These are phyloP conservation scores for Halcyon senegalensis DNA, from an alignment of 2,113 vertebrate genomes.

Conservation along the genomic window DNA sequence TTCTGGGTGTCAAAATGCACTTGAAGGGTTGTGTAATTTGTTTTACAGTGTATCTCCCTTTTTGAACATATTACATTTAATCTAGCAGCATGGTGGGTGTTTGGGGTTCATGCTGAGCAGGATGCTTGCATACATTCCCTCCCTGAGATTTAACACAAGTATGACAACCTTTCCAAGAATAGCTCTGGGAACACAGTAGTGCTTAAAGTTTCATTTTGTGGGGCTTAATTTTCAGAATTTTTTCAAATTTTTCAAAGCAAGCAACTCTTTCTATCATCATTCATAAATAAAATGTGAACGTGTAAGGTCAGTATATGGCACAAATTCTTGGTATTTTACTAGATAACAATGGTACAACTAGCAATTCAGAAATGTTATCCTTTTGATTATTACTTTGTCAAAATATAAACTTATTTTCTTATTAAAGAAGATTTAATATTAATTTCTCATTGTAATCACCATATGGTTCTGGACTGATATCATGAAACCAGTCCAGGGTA, in stretches of 20 bases:
- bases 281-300: not conserved
- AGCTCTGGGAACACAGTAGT: not conserved
- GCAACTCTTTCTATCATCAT: not conserved
- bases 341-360: not conserved
- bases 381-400: not conserved
- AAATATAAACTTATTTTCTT: not conserved
- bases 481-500: not conserved
- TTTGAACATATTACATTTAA: constrained; percentile 10
- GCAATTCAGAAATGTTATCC: not conserved
- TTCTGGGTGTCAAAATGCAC: not conserved
- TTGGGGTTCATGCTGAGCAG: constrained; percentile 24
- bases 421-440: not conserved
- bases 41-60: not conserved
- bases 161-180: constrained; percentile 30
- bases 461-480: not conserved
- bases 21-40: not conserved
- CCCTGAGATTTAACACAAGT: constrained; percentile 39
- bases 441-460: not conserved
- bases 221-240: not conserved
- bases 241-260: not conserved
- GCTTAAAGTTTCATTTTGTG: not conserved
- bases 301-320: not conserved
- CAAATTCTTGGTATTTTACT: not conserved
- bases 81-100: constrained; percentile 15
- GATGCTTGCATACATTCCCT: constrained; percentile 33